A percentile compares a stretch with the other conserved stretches of the same genome.
phyloP scores from a whole-genome alignment of 2,797 vertebrate species.

The Gadopsis bispinosus region DNA sequence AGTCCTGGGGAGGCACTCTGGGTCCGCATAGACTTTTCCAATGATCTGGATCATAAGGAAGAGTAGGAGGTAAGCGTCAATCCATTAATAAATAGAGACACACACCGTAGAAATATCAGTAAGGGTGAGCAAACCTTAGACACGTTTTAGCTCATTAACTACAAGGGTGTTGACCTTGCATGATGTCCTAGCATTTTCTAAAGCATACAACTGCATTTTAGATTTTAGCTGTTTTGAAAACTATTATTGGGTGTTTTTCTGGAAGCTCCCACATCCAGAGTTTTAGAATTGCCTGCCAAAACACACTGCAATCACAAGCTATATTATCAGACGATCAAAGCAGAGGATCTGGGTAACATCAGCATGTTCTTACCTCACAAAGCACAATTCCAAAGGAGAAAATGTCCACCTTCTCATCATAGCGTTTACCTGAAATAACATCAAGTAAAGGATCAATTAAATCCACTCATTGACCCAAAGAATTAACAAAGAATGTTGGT shows the following conservation, averaged over 20 bases:
- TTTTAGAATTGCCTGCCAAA: neutral
- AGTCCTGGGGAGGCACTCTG: constrained; percentile 95
- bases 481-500: neutral
- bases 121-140: neutral
- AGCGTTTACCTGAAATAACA: constrained; percentile 90
- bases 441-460: neutral
- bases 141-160: neutral
- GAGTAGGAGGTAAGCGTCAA: neutral
- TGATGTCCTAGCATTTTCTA: neutral
- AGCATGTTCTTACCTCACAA: constrained; percentile 89
- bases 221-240: neutral
- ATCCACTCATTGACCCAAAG: neutral
- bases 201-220: neutral
- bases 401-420: constrained; percentile 95
- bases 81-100: neutral
- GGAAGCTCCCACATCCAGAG: neutral
- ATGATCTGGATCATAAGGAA: constrained; percentile 88
- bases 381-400: constrained; percentile 97
- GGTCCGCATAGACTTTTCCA: constrained; percentile 96
- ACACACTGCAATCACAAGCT: neutral
- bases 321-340: neutral
- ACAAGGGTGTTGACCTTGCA: neutral
- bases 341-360: neutral
- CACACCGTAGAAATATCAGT: neutral
- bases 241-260: neutral